phyloP scores from a whole-genome alignment of 2,113 vertebrate genomes.

The Malaclemys terrapin region DNA sequence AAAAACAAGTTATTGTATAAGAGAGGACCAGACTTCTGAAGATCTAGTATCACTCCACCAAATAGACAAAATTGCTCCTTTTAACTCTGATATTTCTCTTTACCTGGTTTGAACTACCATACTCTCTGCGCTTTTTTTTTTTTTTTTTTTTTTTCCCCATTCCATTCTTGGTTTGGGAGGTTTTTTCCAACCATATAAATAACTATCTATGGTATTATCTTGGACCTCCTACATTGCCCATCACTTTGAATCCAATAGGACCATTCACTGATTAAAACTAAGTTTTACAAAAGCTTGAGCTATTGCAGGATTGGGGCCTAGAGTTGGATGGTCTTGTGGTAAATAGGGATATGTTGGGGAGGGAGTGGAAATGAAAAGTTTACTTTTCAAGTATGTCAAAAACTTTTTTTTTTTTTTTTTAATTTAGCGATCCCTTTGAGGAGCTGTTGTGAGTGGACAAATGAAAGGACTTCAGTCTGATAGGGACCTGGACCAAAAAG shows the following conservation, averaged over 20 bases:
- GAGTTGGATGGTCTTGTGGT: not conserved
- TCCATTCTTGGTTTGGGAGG: not conserved
- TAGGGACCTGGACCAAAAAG: not conserved
- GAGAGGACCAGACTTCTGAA: not conserved
- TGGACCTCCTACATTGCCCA: conserved; percentile 50
- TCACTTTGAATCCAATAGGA: conserved; percentile 58
- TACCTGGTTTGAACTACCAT: conserved; percentile 6
- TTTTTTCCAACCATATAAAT: no score
- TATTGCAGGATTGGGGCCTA: not conserved
- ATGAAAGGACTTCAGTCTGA: not conserved
- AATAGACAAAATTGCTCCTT: not conserved
- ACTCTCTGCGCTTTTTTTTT: not conserved
- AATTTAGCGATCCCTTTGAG: not conserved
- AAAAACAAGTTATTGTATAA: not conserved
- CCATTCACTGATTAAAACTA: conserved; percentile 43
- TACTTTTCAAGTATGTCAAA: not conserved
- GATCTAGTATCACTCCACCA: not conserved
- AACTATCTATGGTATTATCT: not conserved
- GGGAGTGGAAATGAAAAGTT: not conserved
- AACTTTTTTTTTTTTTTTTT: not conserved
- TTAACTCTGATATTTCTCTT: not conserved
- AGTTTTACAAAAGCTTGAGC: not conserved
- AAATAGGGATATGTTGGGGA: not conserved
- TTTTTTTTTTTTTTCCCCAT: not conserved
- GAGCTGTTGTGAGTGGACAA: not conserved